These are phyloP conservation scores for Stenichneumon culpator DNA, from an alignment of 2,888 invertebrate species.

Conservation along the genomic window DNA sequence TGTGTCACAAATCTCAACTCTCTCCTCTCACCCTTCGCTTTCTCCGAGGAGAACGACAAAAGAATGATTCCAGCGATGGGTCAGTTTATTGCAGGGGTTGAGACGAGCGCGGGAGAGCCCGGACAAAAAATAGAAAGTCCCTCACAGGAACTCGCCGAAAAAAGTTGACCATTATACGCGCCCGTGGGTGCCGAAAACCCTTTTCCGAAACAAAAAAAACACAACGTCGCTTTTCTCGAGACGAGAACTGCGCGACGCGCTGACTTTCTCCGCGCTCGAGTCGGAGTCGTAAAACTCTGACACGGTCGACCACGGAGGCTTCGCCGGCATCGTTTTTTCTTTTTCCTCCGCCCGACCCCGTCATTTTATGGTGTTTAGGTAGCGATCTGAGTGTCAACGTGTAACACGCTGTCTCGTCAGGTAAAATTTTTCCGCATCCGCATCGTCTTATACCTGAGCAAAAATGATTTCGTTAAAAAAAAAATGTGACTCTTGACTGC, in stretches of 20 bases:
- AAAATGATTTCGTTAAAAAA: conserved; percentile 22
- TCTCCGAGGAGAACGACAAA: conserved; percentile 76
- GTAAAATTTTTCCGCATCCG: conserved; percentile 65
- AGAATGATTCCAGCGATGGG: conserved; percentile 74
- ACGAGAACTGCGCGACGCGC: conserved; percentile 53
- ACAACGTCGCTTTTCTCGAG: conserved; percentile 64
- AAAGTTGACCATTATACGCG: conserved; percentile 70
- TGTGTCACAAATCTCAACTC: conserved; percentile 73
- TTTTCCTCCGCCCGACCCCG: conserved; percentile 38
- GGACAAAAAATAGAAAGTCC: conserved; percentile 79
- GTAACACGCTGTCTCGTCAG: conserved; percentile 62
- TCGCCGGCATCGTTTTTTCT: conserved; percentile 62
- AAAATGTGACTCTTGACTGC: conserved; percentile 10
- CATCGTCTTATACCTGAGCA: conserved; percentile 36
- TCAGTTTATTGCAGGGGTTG: conserved; percentile 83
- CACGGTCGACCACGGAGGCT: conserved; percentile 71
- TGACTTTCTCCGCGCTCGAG: conserved; percentile 78
- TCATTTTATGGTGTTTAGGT: conserved; percentile 82
- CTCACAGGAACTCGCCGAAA: conserved; percentile 65
- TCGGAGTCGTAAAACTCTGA: conserved; percentile 78
- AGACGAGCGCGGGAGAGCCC: conserved; percentile 65
- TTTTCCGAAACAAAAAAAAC: conserved; percentile 70
- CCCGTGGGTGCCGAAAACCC: conserved; percentile 75
- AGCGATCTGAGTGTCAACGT: conserved; percentile 69
- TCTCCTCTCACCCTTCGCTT: conserved; percentile 75